phyloP scores from a whole-genome alignment of 2,113 vertebrate species.

The Menura novaehollandiae region DNA sequence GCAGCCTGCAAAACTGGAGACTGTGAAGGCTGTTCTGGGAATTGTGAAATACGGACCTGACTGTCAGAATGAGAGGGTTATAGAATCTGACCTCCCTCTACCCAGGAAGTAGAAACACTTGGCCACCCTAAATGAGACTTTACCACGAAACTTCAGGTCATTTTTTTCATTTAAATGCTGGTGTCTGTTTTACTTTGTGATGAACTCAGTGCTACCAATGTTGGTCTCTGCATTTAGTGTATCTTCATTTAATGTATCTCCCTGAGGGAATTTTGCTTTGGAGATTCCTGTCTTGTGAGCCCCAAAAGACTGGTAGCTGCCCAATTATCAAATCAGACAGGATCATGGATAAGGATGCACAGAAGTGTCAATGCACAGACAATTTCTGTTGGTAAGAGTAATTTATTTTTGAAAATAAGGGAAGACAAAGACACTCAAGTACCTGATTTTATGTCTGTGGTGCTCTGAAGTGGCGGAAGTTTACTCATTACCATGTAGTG shows the following conservation, averaged over 20 bases:
- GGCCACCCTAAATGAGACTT: not conserved
- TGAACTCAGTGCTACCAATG: not conserved
- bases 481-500: not conserved
- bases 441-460: not conserved
- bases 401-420: not conserved
- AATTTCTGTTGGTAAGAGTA: not conserved
- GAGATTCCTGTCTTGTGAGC: not conserved
- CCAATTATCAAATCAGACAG: not conserved
- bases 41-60: not conserved
- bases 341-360: not conserved
- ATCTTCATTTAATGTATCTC: not conserved
- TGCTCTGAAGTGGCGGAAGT: not conserved
- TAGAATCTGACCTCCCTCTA: not conserved
- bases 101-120: not conserved
- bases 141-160: not conserved
- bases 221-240: not conserved
- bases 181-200: not conserved
- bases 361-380: too few relatives aligned
- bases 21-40: not conserved
- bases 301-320: not conserved
- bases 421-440: not conserved
- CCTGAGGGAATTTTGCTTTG: not conserved
- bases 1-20: not conserved
- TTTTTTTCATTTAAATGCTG: not conserved
- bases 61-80: not conserved